A percentile compares a stretch with the other conserved stretches of the same genome.
Evolutionary conservation across 1,140 invertebrate species (phyloP).

Genomic region (Lepidurus arcticus): DNA sequence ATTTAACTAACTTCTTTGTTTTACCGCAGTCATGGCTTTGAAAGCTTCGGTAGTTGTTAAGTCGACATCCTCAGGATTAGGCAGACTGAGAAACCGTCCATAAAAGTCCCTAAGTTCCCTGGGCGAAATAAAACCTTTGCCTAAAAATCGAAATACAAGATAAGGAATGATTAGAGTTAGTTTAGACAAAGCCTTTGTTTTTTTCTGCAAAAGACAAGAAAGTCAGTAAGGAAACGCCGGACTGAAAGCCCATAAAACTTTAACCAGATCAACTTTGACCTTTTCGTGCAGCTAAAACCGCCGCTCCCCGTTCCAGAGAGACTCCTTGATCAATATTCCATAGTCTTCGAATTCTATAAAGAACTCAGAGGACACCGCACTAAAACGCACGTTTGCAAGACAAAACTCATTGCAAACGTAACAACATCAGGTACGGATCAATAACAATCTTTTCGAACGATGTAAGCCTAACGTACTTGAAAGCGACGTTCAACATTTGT

Average conservation of each 20-base stretch:
- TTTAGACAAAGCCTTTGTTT: neutral
- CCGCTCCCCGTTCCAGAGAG: neutral
- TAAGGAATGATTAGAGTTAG: too few relatives aligned
- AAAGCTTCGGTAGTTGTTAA: slow-evolving; percentile 24
- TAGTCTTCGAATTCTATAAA: neutral
- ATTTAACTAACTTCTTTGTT: neutral
- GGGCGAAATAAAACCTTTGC: slow-evolving; percentile 7
- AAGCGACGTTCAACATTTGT: too few relatives aligned
- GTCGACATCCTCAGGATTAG: slow-evolving; percentile 13
- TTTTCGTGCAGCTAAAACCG: neutral
- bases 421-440: neutral
- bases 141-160: neutral
- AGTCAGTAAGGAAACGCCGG: neutral
- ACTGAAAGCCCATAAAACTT: neutral
- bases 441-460: neutral
- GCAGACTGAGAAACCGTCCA: slow-evolving; percentile 24
- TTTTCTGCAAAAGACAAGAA: neutral
- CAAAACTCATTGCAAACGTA: neutral
- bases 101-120: slow-evolving; percentile 26
- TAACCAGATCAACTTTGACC: neutral
- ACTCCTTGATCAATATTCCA: neutral
- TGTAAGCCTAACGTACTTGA: too few relatives aligned
- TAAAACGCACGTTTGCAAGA: neutral
- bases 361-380: neutral
- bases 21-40: slow-evolving; percentile 29